phyloP scores from a whole-genome alignment of 2,888 invertebrate genomes.

The Zele albiditarsus region DNA sequence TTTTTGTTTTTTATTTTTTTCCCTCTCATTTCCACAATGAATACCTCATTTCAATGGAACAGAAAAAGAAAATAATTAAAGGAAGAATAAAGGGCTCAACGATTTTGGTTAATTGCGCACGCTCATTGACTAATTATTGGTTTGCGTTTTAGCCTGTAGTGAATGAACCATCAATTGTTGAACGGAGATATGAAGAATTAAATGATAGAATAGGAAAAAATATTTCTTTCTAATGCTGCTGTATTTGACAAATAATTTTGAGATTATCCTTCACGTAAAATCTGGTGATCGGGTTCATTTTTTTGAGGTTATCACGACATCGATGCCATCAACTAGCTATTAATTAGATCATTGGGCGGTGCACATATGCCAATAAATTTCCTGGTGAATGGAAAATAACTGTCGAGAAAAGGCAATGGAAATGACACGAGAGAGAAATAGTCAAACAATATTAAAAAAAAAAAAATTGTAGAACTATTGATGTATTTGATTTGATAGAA shows the following conservation, averaged over 20 bases:
- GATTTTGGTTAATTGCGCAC: constrained; percentile 32
- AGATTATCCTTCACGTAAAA: neutral
- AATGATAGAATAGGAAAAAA: too few species aligned
- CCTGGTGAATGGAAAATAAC: neutral
- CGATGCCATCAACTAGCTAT: neutral
- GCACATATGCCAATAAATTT: neutral
- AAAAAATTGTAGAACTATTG: too few species aligned
- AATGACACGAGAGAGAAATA: neutral
- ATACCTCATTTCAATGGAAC: neutral
- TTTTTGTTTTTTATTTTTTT: neutral
- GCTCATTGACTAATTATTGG: neutral
- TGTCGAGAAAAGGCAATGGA: too few species aligned
- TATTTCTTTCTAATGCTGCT: too few species aligned
- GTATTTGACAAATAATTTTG: too few species aligned
- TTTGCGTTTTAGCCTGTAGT: too few species aligned
- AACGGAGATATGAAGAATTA: too few species aligned
- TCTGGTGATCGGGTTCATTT: neutral
- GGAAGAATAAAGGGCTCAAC: constrained; percentile 17
- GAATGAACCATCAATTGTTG: too few species aligned
- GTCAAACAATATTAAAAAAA: constrained; percentile 12
- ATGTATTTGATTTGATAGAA: too few species aligned
- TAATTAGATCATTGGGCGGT: constrained; percentile 13
- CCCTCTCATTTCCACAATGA: constrained; percentile 2
- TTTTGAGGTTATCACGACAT: constrained; percentile 7
- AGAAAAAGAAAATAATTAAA: constrained; percentile 20